phyloP scores from a whole-genome alignment of 2,113 vertebrate species.

The Ammodramus savannarum region DNA sequence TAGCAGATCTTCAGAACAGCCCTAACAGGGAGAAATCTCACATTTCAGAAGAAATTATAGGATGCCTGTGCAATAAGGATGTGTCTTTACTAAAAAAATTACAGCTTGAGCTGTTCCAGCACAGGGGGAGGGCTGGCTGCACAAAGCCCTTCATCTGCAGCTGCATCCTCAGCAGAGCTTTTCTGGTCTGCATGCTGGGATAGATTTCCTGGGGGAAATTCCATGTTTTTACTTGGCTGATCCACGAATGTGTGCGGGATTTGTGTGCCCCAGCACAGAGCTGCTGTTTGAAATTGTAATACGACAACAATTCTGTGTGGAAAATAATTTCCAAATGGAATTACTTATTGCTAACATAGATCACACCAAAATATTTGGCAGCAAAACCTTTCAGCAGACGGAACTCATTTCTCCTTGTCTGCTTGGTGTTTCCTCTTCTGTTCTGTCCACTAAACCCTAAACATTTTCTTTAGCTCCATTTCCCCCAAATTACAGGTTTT shows the following conservation, averaged over 20 bases:
- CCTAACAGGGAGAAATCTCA: background rate
- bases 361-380: background rate
- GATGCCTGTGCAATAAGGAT: background rate
- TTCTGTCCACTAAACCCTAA: background rate
- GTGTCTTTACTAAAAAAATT: background rate
- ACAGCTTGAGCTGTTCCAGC: background rate
- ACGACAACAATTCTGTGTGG: background rate
- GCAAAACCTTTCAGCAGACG: background rate
- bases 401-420: background rate
- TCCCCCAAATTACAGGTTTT: background rate
- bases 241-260: background rate
- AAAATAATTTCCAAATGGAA: slow-evolving; percentile 40
- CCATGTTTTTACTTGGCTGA: background rate
- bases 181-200: background rate
- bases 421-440: background rate
- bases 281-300: background rate
- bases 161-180: background rate
- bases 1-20: background rate
- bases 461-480: background rate
- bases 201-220: slow-evolving; percentile 18
- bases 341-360: slow-evolving; percentile 21
- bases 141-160: background rate
- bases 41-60: background rate
- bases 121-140: background rate
- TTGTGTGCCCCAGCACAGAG: background rate